Conservation (phyloP, 2,113 vertebrate genomes). For the Xiphophorus maculatus region DNA sequence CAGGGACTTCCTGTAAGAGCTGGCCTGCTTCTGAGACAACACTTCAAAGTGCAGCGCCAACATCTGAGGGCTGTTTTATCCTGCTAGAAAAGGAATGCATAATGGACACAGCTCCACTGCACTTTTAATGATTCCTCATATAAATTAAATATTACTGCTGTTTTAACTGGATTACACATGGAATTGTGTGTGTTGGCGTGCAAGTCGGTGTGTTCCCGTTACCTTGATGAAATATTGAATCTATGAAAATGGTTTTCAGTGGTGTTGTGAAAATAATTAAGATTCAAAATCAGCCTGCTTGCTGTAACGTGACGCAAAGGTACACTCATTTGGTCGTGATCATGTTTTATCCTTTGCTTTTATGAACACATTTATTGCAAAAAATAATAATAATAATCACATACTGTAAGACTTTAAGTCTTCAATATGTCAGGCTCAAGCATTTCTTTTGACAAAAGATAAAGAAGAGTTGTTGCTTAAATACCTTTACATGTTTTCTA, state of each 20-base stretch:
- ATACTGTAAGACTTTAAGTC: not conserved
- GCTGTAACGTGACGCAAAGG: not conserved
- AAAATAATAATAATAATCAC: not conserved
- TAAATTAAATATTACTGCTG: conserved; percentile 83
- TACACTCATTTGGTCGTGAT: not conserved
- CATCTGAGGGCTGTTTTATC: conserved; percentile 88
- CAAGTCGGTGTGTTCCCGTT: conserved; percentile 40
- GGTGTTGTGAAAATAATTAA: conserved; percentile 41
- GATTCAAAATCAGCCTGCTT: conserved; percentile 18
- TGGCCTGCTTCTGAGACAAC: conserved; percentile 82
- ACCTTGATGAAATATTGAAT: conserved; percentile 72
- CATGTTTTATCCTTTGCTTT: not conserved
- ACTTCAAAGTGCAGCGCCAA: conserved; percentile 84
- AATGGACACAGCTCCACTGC: conserved; percentile 78
- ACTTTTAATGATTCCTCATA: conserved; percentile 85
- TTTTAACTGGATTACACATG: conserved; percentile 78
- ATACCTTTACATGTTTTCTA: not conserved
- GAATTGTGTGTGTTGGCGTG: conserved; percentile 41
- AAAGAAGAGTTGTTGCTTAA: not conserved
- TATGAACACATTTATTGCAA: not conserved
- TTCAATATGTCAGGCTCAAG: not conserved
- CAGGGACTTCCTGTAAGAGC: conserved; percentile 83
- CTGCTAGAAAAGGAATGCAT: conserved; percentile 86
- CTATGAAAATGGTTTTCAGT: conserved; percentile 48
- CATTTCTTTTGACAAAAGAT: not conserved